Base-by-base conservation (phyloP, 2,888 invertebrate genomes). In the Poecilus cupreus region DNA sequence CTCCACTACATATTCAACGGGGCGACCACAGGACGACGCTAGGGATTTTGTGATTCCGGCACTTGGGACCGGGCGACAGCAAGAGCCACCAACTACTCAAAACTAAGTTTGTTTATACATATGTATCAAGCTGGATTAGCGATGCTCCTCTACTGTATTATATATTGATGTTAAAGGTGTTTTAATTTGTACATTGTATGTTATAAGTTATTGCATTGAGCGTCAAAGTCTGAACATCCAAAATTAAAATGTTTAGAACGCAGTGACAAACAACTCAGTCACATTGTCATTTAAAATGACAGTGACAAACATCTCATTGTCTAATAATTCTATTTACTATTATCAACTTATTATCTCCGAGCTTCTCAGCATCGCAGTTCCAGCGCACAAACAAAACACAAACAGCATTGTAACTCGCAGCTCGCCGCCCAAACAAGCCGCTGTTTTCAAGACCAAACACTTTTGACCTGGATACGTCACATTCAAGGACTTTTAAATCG, bases 361-460 rank as follows among this genome's bases (percentile, higher is more conserved):
- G 54, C 5, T 32, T 32, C 54, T 22, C 22, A 8, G 20, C 13
- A 49, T 1, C 0, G 20, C 20, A 11, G 22, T 22, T 20, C 54
- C 13, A 18, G 49, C 6, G 18, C 49, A 8, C 60, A 60, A 60
- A 32, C 26, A 60, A 60, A 60, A 60, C 26, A 60, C 26, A n/a
- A 24, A 13, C 60, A 26, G 26, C 26, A 11, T 26, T 60, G 24
- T 60, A n/a, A 43, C 43, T 43, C n/a, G 49, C 16, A 49, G 49
- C 18, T n/a, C 11, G 26, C 24, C 26, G 13, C 3, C 26, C 64
- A 39, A 68, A 68, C 64, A 68, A 68, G 64, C 37, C 64, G 8
- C 64, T 18, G 37, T 80, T 80, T 80, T 80, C 72, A 80, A 72
- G 80, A 80, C 57, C 80, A 80, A 72, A 80, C 80, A 80, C 72